These are phyloP conservation scores for Bufotes viridis DNA, from an alignment of 2,797 vertebrate species.

Conservation along the genomic window DNA sequence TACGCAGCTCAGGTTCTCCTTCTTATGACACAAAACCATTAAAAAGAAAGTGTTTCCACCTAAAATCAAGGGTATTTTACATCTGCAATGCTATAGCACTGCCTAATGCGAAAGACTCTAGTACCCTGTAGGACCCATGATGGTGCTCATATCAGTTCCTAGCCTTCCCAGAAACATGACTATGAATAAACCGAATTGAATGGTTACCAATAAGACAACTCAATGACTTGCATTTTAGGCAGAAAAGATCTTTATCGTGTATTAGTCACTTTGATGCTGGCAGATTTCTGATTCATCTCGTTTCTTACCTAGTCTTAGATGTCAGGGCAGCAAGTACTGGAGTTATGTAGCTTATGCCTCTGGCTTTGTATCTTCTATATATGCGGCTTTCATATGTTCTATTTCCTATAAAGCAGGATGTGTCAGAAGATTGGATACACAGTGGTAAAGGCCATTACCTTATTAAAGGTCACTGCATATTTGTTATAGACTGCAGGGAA, in stretches of 20 bases:
- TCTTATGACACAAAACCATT: constrained; percentile 25
- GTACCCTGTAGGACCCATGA: background rate
- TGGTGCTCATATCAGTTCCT: background rate
- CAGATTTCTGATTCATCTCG: background rate
- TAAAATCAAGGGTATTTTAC: background rate
- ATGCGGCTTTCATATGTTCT: constrained; percentile 45
- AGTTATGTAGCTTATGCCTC: constrained; percentile 29
- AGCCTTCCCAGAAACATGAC: background rate
- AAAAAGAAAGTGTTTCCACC: constrained; percentile 5
- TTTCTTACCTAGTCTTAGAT: constrained; percentile 27
- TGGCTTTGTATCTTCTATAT: constrained; percentile 32
- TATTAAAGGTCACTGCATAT: constrained; percentile 66
- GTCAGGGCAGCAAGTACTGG: constrained; percentile 8
- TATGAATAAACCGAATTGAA: background rate
- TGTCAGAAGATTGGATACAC: constrained; percentile 63
- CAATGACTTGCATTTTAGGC: constrained; percentile 2
- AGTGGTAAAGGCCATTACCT: constrained; percentile 17
- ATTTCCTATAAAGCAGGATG: constrained; percentile 58
- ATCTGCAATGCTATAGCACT: background rate
- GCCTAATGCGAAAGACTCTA: background rate
- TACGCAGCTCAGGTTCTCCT: constrained; percentile 11
- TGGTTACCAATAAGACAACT: background rate
- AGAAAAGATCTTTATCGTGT: constrained; percentile 4
- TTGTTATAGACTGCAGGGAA: constrained; percentile 54
- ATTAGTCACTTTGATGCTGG: constrained; percentile 15